Percentiles rank a stretch among this genome's conserved stretches.
Evolutionary conservation across 2,797 vertebrate species (phyloP).

Genomic region (Masticophis lateralis): DNA sequence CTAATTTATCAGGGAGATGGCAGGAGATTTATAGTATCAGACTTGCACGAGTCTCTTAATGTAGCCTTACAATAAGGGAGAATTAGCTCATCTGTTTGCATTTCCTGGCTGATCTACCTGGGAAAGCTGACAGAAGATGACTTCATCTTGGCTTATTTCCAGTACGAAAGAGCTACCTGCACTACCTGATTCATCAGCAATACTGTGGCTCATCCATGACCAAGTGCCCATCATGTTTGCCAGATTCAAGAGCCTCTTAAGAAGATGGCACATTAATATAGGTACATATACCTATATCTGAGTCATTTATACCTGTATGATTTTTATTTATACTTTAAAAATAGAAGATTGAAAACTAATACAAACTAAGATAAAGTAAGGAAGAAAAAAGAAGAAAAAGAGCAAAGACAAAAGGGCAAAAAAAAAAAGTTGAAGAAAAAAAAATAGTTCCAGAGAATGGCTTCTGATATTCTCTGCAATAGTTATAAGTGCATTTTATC

Average conservation of each 20-base stretch:
- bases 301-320: background rate
- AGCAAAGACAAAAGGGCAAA: background rate
- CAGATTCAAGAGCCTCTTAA: background rate
- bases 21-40: background rate
- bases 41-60: background rate
- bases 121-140: background rate
- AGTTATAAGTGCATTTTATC: background rate
- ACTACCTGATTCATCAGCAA: background rate
- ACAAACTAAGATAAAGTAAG: background rate
- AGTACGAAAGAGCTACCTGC: background rate
- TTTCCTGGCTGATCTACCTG: background rate
- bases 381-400: background rate
- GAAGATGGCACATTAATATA: background rate
- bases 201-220: background rate
- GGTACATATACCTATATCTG: background rate
- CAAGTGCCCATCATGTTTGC: background rate
- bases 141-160: background rate
- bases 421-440: background rate
- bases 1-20: background rate
- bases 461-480: background rate
- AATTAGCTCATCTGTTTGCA: background rate
- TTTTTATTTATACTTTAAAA: background rate
- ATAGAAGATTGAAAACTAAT: background rate
- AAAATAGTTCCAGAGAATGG: background rate
- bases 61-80: background rate